Evolutionary conservation across 2,113 vertebrate species (phyloP), one percentile per base, ranked within the genome.

Genomic region (Ranitomeya variabilis): DNA sequence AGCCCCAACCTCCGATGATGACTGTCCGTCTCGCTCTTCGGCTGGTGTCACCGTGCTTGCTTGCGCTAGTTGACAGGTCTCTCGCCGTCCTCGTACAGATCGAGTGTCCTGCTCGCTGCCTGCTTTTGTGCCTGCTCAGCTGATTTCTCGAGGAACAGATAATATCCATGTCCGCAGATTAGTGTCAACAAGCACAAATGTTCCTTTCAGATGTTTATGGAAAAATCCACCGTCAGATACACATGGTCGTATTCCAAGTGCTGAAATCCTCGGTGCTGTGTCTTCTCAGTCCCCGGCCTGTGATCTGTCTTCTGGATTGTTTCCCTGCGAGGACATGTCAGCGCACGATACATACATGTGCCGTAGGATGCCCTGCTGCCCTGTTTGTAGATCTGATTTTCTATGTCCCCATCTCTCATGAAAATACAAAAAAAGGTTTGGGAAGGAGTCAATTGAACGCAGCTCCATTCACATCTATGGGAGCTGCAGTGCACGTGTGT

Each of bases 181-280:
- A 69, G 37, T 84, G 64, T 84, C 62, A 84, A 84, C 82, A 84
- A 54, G 82, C 64, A 67, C 64, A 67, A 84, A 84, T 84, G 82
- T 84, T 84, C 82, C 82, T 54, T 84, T 54, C 37, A 69, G 26
- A 84, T 84, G 82, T 84, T 84, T 84, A 84, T 69, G 82, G 82
- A 84, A 84, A 83, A 69, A 84, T 69, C 69, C 69, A 52, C 82
- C 64, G 45, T 83, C 45, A 10, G 51, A 84, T 84, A 69, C 82
- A 69, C 62, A 84, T 84, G 62, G 37, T 84, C 26, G 37, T 16
- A 26, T 84, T 84, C 62, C 82, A 84, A 52, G 26, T 66, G 7
- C 81, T 83, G 51, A 54, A 16, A 52, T 45, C 37, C 37, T 45
- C 37, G 37, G 37, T 3, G 37, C 37, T 45, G 37, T 45, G 37